These are phyloP conservation scores for Mungos mungo DNA, from an alignment of 2,113 vertebrate species.

Conservation along the genomic window DNA sequence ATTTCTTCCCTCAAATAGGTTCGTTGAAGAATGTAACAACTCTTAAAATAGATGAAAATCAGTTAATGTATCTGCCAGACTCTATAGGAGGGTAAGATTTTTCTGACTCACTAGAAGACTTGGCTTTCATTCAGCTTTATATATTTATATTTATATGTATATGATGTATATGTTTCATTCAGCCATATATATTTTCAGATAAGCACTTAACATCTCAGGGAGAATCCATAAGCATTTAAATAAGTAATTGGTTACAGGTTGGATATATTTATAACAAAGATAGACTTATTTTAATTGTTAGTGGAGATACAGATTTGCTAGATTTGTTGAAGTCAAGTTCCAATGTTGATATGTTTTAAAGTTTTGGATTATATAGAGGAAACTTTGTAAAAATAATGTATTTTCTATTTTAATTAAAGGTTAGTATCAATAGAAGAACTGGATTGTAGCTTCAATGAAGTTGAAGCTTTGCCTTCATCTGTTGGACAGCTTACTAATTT, in stretches of 20 bases:
- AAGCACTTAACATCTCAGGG: slow-evolving; percentile 1
- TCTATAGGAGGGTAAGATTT: slow-evolving; percentile 95
- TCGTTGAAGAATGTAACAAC: slow-evolving; percentile 95
- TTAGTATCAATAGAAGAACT: slow-evolving; percentile 93
- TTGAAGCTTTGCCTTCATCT: slow-evolving; percentile 94
- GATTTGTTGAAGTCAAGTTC: slow-evolving; percentile 39
- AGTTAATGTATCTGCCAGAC: slow-evolving; percentile 95
- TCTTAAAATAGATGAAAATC: slow-evolving; percentile 98
- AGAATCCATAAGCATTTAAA: slow-evolving; percentile 13
- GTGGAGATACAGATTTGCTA: slow-evolving; percentile 12
- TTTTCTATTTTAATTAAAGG: slow-evolving; percentile 80
- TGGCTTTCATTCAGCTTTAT: slow-evolving; percentile 12
- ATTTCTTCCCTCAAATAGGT: slow-evolving; percentile 85
- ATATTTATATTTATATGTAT: neutral
- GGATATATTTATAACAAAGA: neutral
- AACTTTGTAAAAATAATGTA: slow-evolving; percentile 6
- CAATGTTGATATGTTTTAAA: slow-evolving; percentile 11
- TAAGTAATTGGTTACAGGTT: slow-evolving; percentile 29
- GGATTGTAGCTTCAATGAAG: slow-evolving; percentile 98
- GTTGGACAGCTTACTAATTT: slow-evolving; percentile 92
- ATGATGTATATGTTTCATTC: neutral
- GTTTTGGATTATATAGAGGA: slow-evolving; percentile 26
- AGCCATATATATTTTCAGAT: slow-evolving; percentile 5
- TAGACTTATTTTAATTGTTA: neutral
- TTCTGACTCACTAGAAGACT: slow-evolving; percentile 4